Evolutionary conservation across 2,888 invertebrate genomes (phyloP).

Genomic region (Tinea semifulvella): DNA sequence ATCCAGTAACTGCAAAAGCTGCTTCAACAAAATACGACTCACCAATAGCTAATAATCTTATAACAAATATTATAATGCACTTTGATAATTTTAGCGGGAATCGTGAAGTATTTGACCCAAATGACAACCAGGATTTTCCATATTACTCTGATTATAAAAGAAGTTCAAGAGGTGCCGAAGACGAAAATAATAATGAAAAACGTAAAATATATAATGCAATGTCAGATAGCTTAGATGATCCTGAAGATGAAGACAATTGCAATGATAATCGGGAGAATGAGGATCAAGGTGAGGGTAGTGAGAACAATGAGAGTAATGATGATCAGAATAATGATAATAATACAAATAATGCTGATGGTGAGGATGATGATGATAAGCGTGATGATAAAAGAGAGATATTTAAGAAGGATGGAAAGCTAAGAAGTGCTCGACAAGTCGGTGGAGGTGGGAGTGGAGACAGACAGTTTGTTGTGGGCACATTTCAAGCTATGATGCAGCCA

Average conservation of each 20-base stretch:
- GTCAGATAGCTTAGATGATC: conserved; percentile 3
- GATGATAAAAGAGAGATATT: conserved; percentile 2
- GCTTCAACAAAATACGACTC: not conserved
- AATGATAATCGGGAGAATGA: not conserved
- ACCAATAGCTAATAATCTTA: not conserved
- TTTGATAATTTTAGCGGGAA: conserved; percentile 2
- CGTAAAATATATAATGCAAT: conserved; percentile 4
- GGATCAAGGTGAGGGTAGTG: not conserved
- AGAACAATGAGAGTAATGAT: not conserved
- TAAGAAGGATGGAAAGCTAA: not conserved
- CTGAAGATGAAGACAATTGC: conserved; percentile 7
- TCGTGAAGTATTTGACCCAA: not conserved
- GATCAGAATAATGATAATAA: not conserved
- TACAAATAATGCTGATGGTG: not conserved
- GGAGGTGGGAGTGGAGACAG: conserved; percentile 14
- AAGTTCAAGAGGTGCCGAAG: conserved; percentile 1
- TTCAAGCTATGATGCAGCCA: conserved; percentile 34
- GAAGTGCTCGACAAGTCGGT: conserved; percentile 2
- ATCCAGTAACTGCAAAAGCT: too few relatives aligned
- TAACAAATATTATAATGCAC: conserved; percentile 8
- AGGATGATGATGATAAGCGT: not conserved
- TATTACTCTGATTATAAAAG: not conserved
- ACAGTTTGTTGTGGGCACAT: conserved; percentile 33
- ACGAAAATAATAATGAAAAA: not conserved
- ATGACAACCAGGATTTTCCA: not conserved